Base-by-base conservation (phyloP, 1,140 invertebrate genomes). In the Drosophila fuyamai region DNA sequence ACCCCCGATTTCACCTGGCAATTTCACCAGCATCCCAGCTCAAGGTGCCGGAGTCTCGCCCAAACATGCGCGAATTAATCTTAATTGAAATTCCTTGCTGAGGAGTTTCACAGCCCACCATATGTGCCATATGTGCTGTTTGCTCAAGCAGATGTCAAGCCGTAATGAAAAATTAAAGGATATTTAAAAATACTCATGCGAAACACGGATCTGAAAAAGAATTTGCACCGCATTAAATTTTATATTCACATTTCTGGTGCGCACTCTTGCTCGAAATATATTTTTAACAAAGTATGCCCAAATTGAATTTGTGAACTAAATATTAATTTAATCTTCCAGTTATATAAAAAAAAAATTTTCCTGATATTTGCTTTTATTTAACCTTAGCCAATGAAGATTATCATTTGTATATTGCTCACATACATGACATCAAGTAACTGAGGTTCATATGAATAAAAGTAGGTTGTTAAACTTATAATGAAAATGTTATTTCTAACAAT, bases 51-150 rank as follows among this genome's bases (percentile, higher is more conserved):
- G 50, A 61, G 57, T 1, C 13, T 50, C 57, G 51, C 51, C 60
- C 60, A 67, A 80, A 80, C 65, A 89, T 81, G 84, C 84, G 84
- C 84, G 84, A 89, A 89, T 89, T 89, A 89, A 89, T 89, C 84
- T 84, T 89, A 89, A 89, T 89, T 89, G 84, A 89, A 81, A 89
- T 89, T 89, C 84, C 83, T 80, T 89, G 80, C 72, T 73, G 68
- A 63, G 47, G 66, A 66, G 73, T 46, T 68, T 41, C 71, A 55
- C 53, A 56, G 59, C 60, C 61, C 51, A 14, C 44, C 58, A 14
- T 44, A 14, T 68, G 18, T 65, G 57, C 65, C 83, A 76, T 58
- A 66, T 82, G 83, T 82, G 83, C 76, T 72, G 51, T 73, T 58
- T 58, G 44, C 67, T 59, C 72, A 58, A 18, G 35, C 73, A 55